Evolutionary conservation across 37 sponge, comb jelly and placozoan genomes (phyloP).

Genomic region (Axinella damicornis): DNA sequence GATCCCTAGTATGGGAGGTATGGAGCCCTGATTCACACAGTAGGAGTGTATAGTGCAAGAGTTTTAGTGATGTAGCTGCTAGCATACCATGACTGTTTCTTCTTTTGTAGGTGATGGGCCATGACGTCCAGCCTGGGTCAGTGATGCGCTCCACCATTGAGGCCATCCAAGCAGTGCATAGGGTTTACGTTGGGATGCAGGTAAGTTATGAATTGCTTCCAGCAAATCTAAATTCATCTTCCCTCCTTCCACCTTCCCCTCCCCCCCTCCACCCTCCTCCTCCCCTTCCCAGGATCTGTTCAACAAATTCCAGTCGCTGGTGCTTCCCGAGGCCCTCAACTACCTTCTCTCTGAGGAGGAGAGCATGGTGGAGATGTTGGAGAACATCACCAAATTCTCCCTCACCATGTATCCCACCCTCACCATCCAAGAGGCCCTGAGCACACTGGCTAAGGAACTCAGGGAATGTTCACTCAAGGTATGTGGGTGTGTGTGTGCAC

Average conservation of each 20-base stretch:
- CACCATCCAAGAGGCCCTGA: constrained; percentile 46
- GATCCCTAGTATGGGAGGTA: too few relatives aligned
- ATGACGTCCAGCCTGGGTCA: constrained; percentile 23
- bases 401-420: constrained; percentile 51
- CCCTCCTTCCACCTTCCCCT: background rate
- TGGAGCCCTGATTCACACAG: too few relatives aligned
- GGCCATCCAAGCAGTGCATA: constrained; percentile 60
- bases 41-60: too few relatives aligned
- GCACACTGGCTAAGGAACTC: constrained; percentile 43
- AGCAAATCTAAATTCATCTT: too few relatives aligned
- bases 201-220: constrained; percentile 19
- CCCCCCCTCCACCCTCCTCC: background rate
- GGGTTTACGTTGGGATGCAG: constrained; percentile 73
- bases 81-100: too few relatives aligned
- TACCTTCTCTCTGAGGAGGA: constrained; percentile 68
- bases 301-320: constrained; percentile 56
- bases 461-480: constrained; percentile 49
- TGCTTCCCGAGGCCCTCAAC: constrained; percentile 67
- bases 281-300: constrained; percentile 55
- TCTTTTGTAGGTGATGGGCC: constrained; percentile 9
- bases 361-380: constrained; percentile 66
- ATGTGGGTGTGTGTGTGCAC: constrained; percentile 1
- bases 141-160: constrained; percentile 48
- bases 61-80: too few relatives aligned
- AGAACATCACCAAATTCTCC: constrained; percentile 49